Evolutionary conservation across 2,888 invertebrate species (phyloP), one percentile per base, ranked within the genome.

Genomic region (Diloba caeruleocephala): DNA sequence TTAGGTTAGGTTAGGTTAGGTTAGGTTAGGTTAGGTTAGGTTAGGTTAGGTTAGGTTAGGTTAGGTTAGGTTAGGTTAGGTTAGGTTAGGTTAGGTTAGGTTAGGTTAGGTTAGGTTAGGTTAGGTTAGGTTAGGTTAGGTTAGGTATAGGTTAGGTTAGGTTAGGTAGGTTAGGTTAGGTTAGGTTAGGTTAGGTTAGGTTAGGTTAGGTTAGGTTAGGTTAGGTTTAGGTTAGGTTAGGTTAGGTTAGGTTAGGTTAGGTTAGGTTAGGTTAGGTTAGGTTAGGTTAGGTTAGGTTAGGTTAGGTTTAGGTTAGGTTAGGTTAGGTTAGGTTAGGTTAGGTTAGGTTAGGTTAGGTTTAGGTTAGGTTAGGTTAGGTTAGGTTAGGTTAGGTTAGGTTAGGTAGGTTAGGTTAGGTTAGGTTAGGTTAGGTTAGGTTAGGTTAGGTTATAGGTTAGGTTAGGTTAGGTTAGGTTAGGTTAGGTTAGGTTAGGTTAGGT

Each of bases 341-440:
- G 58, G 59, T 60, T 59, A 60, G 59, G 59, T 60, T 60, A 60
- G 59, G 59, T 60, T 60, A 60, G 59, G 59, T 60, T 59, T 59
- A 59, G 59, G 59, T 59, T 59, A 59, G 59, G 59, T 60, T 58
- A 50, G 42, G 53, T 53, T 56, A 51, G 55, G 55, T 50, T 56
- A 56, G 55, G 56, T 56, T 56, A 56, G 56, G 56, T 56, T 56
- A 54, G 54, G 50, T 51, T 51, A 51, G 50, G 56, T 50, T 56
- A 51, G 50, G 56, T 56, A 50, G 50, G 56, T 50, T 56, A 50
- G 50, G 56, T 56, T 56, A 56, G 56, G 56, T 56, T 55, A 50
- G 49, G 56, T 56, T 56, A 56, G 50, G 49, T 41, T 50, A 54
- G 50, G 53, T 56, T 56, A 56, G 56, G 56, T 56, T 56, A 50